A percentile compares a stretch with the other conserved stretches of the same genome.
Evolutionary conservation across 2,113 vertebrate species (phyloP).

Genomic region (Pantherophis guttatus): DNA sequence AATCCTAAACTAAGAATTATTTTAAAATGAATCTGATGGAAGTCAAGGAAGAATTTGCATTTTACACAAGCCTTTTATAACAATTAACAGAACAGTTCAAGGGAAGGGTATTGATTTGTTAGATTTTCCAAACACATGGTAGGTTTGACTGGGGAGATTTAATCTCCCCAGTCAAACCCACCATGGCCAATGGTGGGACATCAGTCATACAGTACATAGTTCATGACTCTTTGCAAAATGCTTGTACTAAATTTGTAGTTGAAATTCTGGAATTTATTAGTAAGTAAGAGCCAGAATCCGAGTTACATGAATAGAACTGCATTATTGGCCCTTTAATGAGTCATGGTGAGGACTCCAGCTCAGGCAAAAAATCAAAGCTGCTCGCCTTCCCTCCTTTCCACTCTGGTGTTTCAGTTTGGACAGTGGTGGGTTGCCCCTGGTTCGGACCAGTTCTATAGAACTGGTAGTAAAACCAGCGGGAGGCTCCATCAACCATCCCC

Average conservation of each 20-base stretch:
- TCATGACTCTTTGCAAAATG: neutral
- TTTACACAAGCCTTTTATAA: neutral
- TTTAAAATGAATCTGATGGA: neutral
- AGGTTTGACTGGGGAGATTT: conserved; percentile 18
- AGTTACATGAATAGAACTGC: neutral
- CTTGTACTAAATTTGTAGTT: conserved; percentile 14
- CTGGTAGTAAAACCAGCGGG: too few relatives aligned
- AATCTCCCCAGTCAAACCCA: neutral
- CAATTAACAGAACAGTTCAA: neutral
- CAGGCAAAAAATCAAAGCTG: neutral
- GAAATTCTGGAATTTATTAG: neutral
- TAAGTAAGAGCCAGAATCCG: neutral
- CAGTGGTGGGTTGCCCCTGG: too few relatives aligned
- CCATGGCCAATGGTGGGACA: neutral
- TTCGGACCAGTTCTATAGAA: too few relatives aligned
- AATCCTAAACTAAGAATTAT: conserved; percentile 15
- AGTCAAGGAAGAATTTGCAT: conserved; percentile 14
- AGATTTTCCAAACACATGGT: neutral
- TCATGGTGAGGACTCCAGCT: neutral
- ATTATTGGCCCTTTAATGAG: neutral
- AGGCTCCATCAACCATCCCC: too few relatives aligned
- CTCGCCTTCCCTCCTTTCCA: neutral
- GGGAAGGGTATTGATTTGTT: neutral
- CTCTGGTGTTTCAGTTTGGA: neutral
- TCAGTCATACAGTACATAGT: neutral